Conservation (phyloP, 2,797 vertebrate genomes). For the Furcifer pardalis region DNA sequence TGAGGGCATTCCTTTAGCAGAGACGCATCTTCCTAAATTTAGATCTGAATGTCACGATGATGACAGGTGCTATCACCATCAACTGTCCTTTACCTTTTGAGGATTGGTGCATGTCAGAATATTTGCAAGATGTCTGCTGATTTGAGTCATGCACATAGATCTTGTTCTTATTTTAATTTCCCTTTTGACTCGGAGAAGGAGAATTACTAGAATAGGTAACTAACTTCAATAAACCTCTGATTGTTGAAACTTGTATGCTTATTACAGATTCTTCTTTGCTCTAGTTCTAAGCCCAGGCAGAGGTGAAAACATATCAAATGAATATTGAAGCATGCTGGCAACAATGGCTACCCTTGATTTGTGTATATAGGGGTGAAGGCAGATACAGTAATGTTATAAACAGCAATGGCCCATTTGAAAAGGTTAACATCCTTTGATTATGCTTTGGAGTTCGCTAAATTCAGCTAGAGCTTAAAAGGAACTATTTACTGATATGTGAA, state of each 20-base stretch:
- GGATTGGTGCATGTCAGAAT: not conserved
- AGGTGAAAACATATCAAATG: too few relatives aligned
- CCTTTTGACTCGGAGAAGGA: slow-evolving; percentile 42
- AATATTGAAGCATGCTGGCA: not conserved
- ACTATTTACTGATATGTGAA: not conserved
- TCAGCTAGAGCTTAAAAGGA: too few relatives aligned
- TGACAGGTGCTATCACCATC: not conserved
- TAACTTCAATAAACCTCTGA: slow-evolving; percentile 31
- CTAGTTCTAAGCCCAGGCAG: too few relatives aligned
- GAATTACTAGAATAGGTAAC: slow-evolving; percentile 48
- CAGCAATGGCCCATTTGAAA: not conserved
- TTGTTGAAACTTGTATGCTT: not conserved
- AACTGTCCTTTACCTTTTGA: slow-evolving; percentile 1
- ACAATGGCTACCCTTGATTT: not conserved
- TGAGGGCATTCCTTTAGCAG: not conserved
- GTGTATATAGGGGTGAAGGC: not conserved
- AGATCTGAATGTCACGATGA: not conserved
- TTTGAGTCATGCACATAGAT: not conserved
- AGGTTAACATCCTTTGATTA: not conserved
- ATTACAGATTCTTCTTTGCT: not conserved
- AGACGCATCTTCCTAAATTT: not conserved
- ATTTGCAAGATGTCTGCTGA: slow-evolving; percentile 40
- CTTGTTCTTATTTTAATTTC: slow-evolving; percentile 34
- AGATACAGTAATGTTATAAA: not conserved
- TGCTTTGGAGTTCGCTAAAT: not conserved